Percentiles rank a stretch among this genome's conserved stretches.
These are phyloP conservation scores for Carettochelys insculpta DNA, from an alignment of 2,113 vertebrate genomes.

Conservation along the genomic window DNA sequence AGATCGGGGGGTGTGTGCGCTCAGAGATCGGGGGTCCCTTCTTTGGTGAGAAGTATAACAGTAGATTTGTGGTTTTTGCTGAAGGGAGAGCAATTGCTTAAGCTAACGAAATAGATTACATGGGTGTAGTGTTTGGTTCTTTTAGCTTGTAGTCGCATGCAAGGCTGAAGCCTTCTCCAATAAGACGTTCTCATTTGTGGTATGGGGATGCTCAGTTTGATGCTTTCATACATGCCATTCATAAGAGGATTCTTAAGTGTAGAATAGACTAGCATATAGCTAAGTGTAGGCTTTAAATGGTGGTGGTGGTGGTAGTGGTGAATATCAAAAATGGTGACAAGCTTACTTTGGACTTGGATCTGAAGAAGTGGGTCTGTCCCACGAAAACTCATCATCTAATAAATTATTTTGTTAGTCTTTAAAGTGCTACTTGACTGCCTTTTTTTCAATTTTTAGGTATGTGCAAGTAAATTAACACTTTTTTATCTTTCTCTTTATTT, in stretches of 20 bases:
- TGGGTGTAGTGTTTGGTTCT: not conserved
- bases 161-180: not conserved
- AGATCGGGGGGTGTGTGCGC: not conserved
- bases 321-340: constrained; percentile 26
- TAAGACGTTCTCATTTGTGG: not conserved
- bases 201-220: not conserved
- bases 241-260: not conserved
- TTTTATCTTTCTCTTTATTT: not conserved
- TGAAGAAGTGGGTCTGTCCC: no score
- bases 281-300: not conserved
- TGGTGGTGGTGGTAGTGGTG: not conserved
- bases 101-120: not conserved
- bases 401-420: no score
- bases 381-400: no score
- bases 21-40: not conserved
- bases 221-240: not conserved
- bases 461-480: not conserved
- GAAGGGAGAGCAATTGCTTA: fast-evolving
- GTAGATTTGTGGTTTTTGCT: not conserved
- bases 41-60: not conserved
- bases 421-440: not conserved
- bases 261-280: not conserved
- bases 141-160: not conserved
- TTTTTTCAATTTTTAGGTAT: not conserved
- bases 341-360: constrained; percentile 6